Conservation (phyloP, 2,113 vertebrate genomes). For the Oreochromis aureus region DNA sequence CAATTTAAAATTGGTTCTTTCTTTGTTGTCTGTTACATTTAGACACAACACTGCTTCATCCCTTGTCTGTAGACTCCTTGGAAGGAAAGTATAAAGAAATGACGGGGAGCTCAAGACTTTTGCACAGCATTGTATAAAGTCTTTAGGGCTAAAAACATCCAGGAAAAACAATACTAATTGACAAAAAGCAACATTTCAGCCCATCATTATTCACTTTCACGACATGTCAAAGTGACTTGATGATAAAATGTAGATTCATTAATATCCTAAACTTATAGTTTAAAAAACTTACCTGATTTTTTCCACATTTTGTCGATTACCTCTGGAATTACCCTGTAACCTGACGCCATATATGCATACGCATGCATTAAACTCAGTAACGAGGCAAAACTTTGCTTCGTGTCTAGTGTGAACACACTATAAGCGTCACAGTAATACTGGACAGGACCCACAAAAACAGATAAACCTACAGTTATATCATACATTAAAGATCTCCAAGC, state of each 20-base stretch:
- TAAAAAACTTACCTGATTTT: fast-evolving
- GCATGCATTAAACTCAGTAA: background rate
- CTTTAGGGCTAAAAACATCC: fast-evolving
- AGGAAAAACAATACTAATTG: background rate
- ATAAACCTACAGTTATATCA: background rate
- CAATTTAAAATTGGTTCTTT: background rate
- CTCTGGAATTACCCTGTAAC: background rate
- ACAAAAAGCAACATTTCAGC: background rate
- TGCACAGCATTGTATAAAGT: background rate
- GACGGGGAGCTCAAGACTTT: background rate
- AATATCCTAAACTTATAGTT: background rate
- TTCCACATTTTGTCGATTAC: background rate
- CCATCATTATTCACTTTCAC: background rate
- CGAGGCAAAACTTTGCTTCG: fast-evolving
- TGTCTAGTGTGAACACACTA: background rate
- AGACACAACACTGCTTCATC: background rate
- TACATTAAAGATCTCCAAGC: background rate
- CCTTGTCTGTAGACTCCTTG: background rate
- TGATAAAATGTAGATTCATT: background rate
- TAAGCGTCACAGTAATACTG: background rate
- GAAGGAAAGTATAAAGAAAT: background rate
- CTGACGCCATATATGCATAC: fast-evolving
- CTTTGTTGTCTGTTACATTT: background rate
- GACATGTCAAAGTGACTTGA: background rate
- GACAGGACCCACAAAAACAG: background rate